A percentile compares a stretch with the other conserved stretches of the same genome.
phyloP scores from a whole-genome alignment of 2,888 invertebrate species.

The Encarsia formosa region DNA sequence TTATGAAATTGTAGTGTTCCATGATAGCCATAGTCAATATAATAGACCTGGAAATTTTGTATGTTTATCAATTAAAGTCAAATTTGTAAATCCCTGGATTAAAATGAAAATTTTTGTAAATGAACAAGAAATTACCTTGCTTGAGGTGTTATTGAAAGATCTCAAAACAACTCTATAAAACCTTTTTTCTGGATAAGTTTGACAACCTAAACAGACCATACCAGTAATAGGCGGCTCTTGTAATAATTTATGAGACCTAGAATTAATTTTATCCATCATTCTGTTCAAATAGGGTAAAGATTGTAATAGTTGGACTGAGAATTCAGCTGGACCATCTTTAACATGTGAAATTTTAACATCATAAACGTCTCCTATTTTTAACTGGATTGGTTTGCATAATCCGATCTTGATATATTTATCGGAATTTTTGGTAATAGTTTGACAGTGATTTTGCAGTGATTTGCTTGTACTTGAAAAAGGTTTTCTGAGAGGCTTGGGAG shows the following conservation, averaged over 20 bases:
- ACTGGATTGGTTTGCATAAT: conserved; percentile 22
- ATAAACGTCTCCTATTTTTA: conserved; percentile 20
- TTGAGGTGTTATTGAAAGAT: conserved; percentile 66
- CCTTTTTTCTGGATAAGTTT: conserved; percentile 65
- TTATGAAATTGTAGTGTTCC: conserved; percentile 68
- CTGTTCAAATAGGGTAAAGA: conserved; percentile 60
- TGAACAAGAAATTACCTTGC: conserved; percentile 53
- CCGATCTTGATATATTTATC: conserved; percentile 20
- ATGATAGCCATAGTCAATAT: conserved; percentile 77
- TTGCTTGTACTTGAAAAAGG: too few relatives aligned
- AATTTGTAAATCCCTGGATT: not conserved
- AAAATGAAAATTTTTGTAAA: not conserved
- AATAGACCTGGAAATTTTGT: conserved; percentile 59
- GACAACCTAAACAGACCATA: conserved; percentile 72
- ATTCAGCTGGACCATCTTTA: conserved; percentile 74
- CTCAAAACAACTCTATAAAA: conserved; percentile 75
- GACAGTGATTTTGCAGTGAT: too few relatives aligned
- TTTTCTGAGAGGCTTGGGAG: too few relatives aligned
- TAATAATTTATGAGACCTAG: conserved; percentile 57
- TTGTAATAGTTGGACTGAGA: conserved; percentile 68
- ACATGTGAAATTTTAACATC: conserved; percentile 61
- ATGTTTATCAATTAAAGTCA: too few relatives aligned
- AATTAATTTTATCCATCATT: conserved; percentile 72
- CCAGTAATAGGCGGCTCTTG: conserved; percentile 69
- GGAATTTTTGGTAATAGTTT: not conserved